phyloP scores from a whole-genome alignment of 2,113 vertebrate species.

The Rhinolophus ferrumequinum region DNA sequence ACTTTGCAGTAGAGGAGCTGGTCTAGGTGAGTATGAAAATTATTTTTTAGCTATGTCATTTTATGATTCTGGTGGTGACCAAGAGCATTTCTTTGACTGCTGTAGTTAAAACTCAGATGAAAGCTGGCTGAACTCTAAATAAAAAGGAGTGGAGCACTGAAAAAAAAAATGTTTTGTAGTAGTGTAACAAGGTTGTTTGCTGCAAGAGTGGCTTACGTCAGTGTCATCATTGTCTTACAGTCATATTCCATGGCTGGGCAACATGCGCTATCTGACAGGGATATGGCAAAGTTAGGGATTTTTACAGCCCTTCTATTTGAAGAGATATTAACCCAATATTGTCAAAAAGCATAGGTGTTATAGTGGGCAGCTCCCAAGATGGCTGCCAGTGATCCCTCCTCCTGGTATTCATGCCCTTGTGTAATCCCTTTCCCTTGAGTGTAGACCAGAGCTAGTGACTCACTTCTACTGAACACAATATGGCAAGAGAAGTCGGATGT shows the following conservation, averaged over 20 bases:
- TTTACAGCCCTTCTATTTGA: constrained; percentile 27
- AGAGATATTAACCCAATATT: background rate
- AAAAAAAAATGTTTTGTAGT: background rate
- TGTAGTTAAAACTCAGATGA: background rate
- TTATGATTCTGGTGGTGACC: background rate
- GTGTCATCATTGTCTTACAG: background rate
- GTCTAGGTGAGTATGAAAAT: background rate
- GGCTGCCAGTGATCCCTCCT: background rate
- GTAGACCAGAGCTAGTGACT: background rate
- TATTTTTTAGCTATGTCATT: background rate
- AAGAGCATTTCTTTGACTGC: background rate
- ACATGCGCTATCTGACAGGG: background rate
- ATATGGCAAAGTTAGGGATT: background rate
- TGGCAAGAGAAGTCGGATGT: background rate
- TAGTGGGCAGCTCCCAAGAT: background rate
- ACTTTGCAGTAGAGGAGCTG: background rate
- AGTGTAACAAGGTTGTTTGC: background rate
- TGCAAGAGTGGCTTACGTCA: background rate
- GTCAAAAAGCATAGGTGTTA: background rate
- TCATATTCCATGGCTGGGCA: background rate
- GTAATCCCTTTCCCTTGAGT: background rate
- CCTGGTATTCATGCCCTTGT: background rate
- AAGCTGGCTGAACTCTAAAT: background rate
- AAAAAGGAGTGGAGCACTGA: background rate
- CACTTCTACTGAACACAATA: background rate